These are phyloP conservation scores for Eospalax fontanierii DNA, from an alignment of 2,797 vertebrate species.

Conservation along the genomic window DNA sequence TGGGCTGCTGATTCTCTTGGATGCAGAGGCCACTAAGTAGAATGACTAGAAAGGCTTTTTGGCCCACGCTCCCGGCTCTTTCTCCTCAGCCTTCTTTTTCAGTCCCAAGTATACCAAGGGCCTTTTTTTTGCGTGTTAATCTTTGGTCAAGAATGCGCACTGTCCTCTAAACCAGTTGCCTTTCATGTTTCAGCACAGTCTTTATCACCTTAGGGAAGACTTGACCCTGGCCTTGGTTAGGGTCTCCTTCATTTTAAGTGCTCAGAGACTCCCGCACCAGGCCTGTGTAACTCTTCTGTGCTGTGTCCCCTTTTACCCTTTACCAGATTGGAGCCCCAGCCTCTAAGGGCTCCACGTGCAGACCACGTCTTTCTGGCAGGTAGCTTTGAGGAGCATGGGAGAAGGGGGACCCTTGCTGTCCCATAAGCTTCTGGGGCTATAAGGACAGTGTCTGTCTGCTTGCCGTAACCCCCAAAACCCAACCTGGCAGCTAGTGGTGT, in stretches of 20 bases:
- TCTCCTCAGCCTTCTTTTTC: neutral
- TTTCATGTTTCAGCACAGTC: neutral
- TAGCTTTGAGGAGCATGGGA: neutral
- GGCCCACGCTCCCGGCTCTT: no score
- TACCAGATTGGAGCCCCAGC: neutral
- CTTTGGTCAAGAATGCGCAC: neutral
- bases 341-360: neutral
- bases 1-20: neutral
- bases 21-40: neutral
- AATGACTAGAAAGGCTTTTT: neutral
- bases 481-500: neutral
- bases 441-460: neutral
- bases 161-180: no score
- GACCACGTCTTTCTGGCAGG: neutral
- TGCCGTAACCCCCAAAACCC: no score
- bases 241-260: neutral
- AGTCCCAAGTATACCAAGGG: neutral
- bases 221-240: neutral
- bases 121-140: neutral
- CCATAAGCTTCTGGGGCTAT: fast-evolving
- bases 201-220: neutral
- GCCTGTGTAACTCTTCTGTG: neutral
- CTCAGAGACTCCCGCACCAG: neutral
- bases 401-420: neutral
- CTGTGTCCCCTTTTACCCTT: neutral